These are phyloP conservation scores for Physocephala rufipes DNA, from an alignment of 2,888 invertebrate genomes.

Conservation along the genomic window DNA sequence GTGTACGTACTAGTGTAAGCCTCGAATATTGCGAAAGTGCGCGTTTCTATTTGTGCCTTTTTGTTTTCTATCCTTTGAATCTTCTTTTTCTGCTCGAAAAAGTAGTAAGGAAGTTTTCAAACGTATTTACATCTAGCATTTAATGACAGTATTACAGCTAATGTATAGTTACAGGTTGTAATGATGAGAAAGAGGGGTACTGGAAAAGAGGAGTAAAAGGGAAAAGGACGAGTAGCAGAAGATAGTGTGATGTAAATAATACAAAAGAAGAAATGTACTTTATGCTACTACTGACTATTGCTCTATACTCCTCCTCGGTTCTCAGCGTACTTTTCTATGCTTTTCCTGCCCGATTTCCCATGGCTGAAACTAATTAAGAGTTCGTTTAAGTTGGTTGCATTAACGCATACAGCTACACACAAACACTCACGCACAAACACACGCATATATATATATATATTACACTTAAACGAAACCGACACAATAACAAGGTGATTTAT, in stretches of 20 bases:
- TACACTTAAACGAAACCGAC: too few species aligned
- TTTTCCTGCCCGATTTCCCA: too few species aligned
- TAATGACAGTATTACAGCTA: constrained; percentile 34
- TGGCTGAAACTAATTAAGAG: constrained; percentile 31
- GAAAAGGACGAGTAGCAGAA: neutral
- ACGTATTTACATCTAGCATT: constrained; percentile 32
- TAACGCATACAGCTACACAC: neutral
- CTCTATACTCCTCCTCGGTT: too few species aligned
- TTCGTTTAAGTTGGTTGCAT: constrained; percentile 15
- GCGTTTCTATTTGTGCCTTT: too few species aligned
- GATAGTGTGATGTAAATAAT: neutral
- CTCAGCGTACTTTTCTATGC: too few species aligned
- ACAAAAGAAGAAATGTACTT: too few species aligned
- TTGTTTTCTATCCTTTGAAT: neutral
- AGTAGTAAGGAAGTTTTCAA: constrained; percentile 3
- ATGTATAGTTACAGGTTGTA: neutral
- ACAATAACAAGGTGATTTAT: too few species aligned
- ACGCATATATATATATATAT: too few species aligned
- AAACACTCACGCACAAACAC: neutral
- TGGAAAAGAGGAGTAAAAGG: neutral
- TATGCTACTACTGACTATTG: too few species aligned
- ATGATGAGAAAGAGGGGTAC: neutral
- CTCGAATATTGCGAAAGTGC: too few species aligned
- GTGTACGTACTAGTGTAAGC: too few species aligned
- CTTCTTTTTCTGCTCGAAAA: neutral